Evolutionary conservation across 1,140 invertebrate genomes (phyloP).

Genomic region (Rhopalosiphum maidis): DNA sequence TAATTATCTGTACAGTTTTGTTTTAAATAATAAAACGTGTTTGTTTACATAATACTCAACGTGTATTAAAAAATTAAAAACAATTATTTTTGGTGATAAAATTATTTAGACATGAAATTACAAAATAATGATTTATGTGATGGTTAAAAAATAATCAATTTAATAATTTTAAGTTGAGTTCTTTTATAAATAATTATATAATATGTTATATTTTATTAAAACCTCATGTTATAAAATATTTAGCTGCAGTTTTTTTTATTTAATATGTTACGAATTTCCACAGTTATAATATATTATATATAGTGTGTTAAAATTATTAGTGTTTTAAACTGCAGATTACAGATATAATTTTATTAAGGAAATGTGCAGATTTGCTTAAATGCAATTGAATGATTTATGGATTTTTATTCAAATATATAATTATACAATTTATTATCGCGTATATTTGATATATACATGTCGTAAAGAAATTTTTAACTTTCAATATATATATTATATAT

Average conservation of each 20-base stretch:
- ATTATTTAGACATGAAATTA: not conserved
- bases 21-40: not conserved
- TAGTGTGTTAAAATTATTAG: not conserved
- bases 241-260: not conserved
- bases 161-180: not conserved
- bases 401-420: not conserved
- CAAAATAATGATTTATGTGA: not conserved
- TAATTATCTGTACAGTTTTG: not conserved
- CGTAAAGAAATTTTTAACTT: not conserved
- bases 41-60: not conserved
- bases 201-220: not conserved
- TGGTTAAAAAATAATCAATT: not conserved
- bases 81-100: not conserved
- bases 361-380: not conserved
- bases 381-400: not conserved
- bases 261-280: not conserved
- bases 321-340: not conserved
- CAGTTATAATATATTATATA: too few relatives aligned
- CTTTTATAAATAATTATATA: not conserved
- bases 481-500: conserved; percentile 20
- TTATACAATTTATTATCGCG: not conserved
- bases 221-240: not conserved
- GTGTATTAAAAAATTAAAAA: not conserved
- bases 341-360: not conserved
- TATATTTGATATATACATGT: not conserved